phyloP scores from a whole-genome alignment of 1,140 invertebrate species.

The Whitmania pigra region DNA sequence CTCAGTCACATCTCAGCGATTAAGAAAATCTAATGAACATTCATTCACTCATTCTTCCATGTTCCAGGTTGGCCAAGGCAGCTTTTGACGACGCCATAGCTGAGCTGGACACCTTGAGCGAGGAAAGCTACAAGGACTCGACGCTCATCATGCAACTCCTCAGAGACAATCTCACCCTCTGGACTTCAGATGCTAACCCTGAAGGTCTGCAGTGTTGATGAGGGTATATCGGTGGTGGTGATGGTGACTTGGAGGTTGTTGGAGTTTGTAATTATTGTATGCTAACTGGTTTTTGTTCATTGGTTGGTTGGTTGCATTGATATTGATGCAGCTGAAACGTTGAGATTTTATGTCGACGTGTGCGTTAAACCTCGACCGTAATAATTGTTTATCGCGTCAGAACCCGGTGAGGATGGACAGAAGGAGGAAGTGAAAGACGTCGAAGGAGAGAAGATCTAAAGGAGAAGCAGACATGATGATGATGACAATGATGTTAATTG shows the following conservation, averaged over 20 bases:
- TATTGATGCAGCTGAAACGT: no score
- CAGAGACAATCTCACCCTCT: slow-evolving; percentile 92
- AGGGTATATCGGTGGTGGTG: background rate
- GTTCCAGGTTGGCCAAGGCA: slow-evolving; percentile 40
- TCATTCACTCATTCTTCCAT: background rate
- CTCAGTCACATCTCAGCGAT: no score
- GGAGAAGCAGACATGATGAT: no score
- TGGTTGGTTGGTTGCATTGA: no score
- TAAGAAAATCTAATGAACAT: background rate
- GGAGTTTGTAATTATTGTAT: background rate
- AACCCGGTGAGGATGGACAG: background rate
- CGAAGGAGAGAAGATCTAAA: background rate
- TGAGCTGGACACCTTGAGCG: slow-evolving; percentile 85
- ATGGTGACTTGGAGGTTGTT: background rate
- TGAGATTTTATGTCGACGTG: no score
- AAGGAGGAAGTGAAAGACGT: slow-evolving; percentile 8
- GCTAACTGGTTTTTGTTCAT: background rate
- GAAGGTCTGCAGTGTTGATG: slow-evolving; percentile 27
- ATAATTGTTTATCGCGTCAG: background rate
- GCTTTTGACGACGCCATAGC: slow-evolving; percentile 96
- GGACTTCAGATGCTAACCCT: slow-evolving; percentile 93
- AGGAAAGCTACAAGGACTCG: slow-evolving; percentile 96
- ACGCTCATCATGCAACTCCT: slow-evolving; percentile 97
- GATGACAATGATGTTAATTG: no score
- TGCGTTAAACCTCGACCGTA: no score